Conservation (phyloP, 1,140 invertebrate species). For the Drosophila bifasciata region DNA sequence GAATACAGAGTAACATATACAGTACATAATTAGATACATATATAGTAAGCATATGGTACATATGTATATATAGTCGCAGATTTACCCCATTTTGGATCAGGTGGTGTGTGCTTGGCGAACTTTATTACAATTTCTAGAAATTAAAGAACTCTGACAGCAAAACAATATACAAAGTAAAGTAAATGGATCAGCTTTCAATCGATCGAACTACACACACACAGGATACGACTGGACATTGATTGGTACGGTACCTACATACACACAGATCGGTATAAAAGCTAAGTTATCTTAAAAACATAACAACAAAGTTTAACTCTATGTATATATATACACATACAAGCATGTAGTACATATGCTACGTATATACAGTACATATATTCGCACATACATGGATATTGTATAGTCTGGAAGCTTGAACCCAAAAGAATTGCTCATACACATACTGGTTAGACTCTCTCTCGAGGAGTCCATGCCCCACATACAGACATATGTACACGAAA, state of each 20-base stretch:
- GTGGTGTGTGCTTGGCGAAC: conserved; percentile 10
- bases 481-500: conserved; percentile 56
- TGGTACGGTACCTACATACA: conserved; percentile 19
- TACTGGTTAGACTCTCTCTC: too few species aligned
- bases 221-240: conserved; percentile 10
- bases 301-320: conserved; percentile 54
- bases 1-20: too few species aligned
- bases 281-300: conserved; percentile 72
- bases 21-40: conserved; percentile 4
- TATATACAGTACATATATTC: conserved; percentile 2
- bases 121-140: conserved; percentile 21
- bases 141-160: too few species aligned
- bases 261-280: conserved; percentile 38
- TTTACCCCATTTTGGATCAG: neutral
- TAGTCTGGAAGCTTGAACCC: conserved; percentile 10
- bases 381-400: neutral
- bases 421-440: neutral
- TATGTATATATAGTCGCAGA: conserved; percentile 1
- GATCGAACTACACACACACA: neutral
- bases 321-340: conserved; percentile 16
- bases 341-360: conserved; percentile 30
- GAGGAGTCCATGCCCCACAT: too few species aligned
- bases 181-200: neutral
- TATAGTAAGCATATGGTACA: too few species aligned
- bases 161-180: too few species aligned